A percentile compares a stretch with the other conserved stretches of the same genome.
phyloP scores from a whole-genome alignment of 2,113 vertebrate genomes.

The Astatotilapia flaviijosephi region DNA sequence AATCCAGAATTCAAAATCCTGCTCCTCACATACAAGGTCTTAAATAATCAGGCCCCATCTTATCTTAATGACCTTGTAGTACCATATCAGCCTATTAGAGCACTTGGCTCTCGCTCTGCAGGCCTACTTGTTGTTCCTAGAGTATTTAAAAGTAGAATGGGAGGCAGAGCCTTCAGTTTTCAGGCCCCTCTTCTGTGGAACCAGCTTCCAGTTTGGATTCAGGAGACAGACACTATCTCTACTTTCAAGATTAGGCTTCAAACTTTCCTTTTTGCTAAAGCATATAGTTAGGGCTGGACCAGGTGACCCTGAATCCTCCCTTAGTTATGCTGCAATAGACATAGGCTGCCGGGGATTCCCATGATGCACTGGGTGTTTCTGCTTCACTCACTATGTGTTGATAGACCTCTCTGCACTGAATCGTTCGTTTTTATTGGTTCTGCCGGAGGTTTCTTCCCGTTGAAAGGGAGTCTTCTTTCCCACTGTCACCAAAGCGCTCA shows the following conservation, averaged over 20 bases:
- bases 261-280: neutral
- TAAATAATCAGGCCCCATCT: neutral
- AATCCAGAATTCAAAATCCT: too few relatives aligned
- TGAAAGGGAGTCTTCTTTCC: neutral
- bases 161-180: neutral
- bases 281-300: neutral
- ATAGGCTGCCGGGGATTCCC: accelerated
- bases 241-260: accelerated
- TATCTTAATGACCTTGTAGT: neutral
- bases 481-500: neutral
- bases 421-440: accelerated
- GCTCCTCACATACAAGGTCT: neutral
- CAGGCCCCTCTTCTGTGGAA: neutral
- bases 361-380: accelerated
- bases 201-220: neutral
- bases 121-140: neutral
- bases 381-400: accelerated
- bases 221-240: neutral
- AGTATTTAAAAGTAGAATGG: neutral
- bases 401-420: neutral
- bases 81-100: neutral
- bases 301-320: neutral
- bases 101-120: accelerated
- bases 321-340: accelerated
- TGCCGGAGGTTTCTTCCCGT: accelerated